Evolutionary conservation across 2,888 invertebrate species (phyloP), one percentile per base, ranked within the genome.

Genomic region (Macrophya alboannulata): DNA sequence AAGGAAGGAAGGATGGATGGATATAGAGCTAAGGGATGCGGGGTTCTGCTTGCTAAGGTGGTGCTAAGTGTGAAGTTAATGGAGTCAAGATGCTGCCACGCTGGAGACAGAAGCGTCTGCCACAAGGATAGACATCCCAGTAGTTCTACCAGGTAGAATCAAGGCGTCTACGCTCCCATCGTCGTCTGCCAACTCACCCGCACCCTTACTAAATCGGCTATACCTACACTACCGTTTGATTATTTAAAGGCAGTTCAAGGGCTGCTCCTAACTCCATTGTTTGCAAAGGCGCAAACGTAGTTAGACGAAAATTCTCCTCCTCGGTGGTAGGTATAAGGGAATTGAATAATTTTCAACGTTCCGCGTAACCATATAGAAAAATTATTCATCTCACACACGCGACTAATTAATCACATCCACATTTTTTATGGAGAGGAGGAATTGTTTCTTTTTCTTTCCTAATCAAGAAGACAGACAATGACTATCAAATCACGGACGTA

Each of bases 21-120:
- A 62, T 45, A 37, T 77, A 45, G 77, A 21, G 43, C 21, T 48
- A 12, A 59, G 82, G 72, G 82, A 68, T 68, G 55, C n/a, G n/a
- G 62, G 65, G 68, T 45, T 65, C 43, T 85, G 59, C 88, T 87
- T 85, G 84, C 90, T 89, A 90, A 91, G 91, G 90, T 89, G 91
- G 90, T 90, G 90, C 91, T 93, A 93, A 93, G 93, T 93, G 93
- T 93, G 91, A 92, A 93, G 93, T 93, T 93, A 93, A 93, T 93
- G 92, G 93, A 93, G 92, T 92, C 92, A 92, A 92, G 91, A 92
- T 91, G 91, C 89, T 90, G 90, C 87, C 88, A 86, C 74, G 83
- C 71, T 17, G 81, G 83, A 62, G 81, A 81, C 85, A 51, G 77
- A 40, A 40, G 59, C 83, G 85, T 83, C 85, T 81, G 81, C 82